A percentile compares a stretch with the other conserved stretches of the same genome.
Evolutionary conservation across 2,888 invertebrate species (phyloP).

Genomic region (Cheilosia variabilis): DNA sequence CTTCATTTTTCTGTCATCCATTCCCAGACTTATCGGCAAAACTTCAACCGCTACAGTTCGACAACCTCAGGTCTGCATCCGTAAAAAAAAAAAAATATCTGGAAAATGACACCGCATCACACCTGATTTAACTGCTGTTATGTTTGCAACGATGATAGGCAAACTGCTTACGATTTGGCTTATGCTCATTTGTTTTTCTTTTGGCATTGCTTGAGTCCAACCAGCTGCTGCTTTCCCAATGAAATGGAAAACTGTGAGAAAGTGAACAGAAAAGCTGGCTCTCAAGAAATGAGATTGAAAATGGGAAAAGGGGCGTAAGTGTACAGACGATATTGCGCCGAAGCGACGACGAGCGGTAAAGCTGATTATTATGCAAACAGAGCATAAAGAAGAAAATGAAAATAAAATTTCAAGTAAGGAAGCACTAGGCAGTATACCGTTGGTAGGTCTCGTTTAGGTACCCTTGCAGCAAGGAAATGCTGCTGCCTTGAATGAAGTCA

Average conservation of each 20-base stretch:
- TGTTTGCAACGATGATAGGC: conserved; percentile 8
- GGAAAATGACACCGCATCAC: conserved; percentile 71
- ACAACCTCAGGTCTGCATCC: conserved; percentile 54
- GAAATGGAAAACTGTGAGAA: conserved; percentile 75
- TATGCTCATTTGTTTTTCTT: conserved; percentile 36
- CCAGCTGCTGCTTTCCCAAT: conserved; percentile 59
- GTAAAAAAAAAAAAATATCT: conserved; percentile 41
- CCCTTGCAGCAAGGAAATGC: conserved; percentile 35
- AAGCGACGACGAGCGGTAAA: neutral
- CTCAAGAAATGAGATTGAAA: conserved; percentile 61
- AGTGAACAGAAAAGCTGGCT: conserved; percentile 62
- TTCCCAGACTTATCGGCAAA: conserved; percentile 24
- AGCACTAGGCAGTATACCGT: neutral
- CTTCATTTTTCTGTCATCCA: conserved; percentile 14
- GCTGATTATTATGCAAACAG: conserved; percentile 65
- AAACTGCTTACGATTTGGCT: conserved; percentile 33
- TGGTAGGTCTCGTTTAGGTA: conserved; percentile 9
- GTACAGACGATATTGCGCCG: conserved; percentile 25
- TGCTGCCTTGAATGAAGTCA: conserved; percentile 20
- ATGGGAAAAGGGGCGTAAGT: conserved; percentile 27
- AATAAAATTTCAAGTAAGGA: conserved; percentile 49
- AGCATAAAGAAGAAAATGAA: conserved; percentile 52
- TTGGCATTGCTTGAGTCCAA: conserved; percentile 39
- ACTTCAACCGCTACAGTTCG: conserved; percentile 55
- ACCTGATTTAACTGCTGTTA: conserved; percentile 64